A percentile compares a stretch with the other conserved stretches of the same genome.
Evolutionary conservation across 2,113 vertebrate genomes (phyloP).

Genomic region (Ochotona curzoniae): DNA sequence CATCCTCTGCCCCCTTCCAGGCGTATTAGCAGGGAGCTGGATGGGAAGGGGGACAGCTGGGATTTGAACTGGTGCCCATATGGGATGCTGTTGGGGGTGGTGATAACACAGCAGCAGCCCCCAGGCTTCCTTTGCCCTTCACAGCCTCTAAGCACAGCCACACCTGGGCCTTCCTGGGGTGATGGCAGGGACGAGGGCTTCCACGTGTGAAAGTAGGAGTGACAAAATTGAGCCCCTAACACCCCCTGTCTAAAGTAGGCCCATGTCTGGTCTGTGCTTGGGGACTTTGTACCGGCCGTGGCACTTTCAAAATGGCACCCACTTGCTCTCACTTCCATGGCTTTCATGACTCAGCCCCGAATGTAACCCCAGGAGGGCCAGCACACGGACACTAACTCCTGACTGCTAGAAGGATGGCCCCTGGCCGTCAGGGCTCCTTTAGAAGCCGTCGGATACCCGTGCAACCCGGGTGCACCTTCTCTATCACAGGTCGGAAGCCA

Average conservation of each 20-base stretch:
- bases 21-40: no score
- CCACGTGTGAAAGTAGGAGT: neutral
- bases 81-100: no score
- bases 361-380: neutral
- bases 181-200: neutral
- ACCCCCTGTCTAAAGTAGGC: neutral
- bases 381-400: neutral
- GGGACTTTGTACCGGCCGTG: neutral
- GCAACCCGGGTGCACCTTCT: neutral
- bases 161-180: neutral
- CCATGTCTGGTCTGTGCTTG: neutral
- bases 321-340: neutral
- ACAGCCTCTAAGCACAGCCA: neutral
- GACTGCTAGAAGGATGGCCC: neutral
- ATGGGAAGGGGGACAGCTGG: no score
- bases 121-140: neutral
- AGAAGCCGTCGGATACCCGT: neutral
- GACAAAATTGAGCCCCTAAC: neutral
- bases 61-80: no score
- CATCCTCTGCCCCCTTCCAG: no score
- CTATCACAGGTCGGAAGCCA: slow-evolving; percentile 93
- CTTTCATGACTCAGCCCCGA: neutral
- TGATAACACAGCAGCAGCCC: no score
- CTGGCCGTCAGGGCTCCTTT: neutral
- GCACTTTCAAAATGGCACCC: neutral